phyloP scores from a whole-genome alignment of 1,140 invertebrate species.

The Zaprionus davidi region DNA sequence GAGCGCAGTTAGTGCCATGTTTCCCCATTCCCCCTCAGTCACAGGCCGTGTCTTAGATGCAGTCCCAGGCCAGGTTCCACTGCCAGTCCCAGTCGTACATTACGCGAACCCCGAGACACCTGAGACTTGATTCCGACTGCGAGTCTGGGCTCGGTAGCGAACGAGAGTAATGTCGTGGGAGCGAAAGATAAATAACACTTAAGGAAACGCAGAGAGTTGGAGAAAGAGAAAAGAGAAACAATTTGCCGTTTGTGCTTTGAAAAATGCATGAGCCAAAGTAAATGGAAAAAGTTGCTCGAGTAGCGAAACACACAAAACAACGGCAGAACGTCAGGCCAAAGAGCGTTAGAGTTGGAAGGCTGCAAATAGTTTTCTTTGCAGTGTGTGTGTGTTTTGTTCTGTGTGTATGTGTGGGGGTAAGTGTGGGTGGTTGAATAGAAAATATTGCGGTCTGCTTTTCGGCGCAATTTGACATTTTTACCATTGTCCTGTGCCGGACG shows the following conservation, averaged over 20 bases:
- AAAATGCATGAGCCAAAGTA: slow-evolving; percentile 82
- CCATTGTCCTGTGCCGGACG: slow-evolving; percentile 24
- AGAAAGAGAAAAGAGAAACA: slow-evolving; percentile 58
- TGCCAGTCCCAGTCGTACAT: slow-evolving; percentile 55
- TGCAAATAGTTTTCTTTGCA: slow-evolving; percentile 53
- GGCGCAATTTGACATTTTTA: slow-evolving; percentile 79
- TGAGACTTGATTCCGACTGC: slow-evolving; percentile 39
- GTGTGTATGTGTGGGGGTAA: background rate
- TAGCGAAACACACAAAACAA: slow-evolving; percentile 67
- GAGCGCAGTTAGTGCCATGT: slow-evolving; percentile 2
- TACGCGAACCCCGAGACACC: slow-evolving; percentile 51
- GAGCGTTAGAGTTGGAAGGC: slow-evolving; percentile 20
- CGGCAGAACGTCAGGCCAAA: slow-evolving; percentile 33
- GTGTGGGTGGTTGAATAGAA: slow-evolving; percentile 34
- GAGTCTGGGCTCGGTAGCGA: slow-evolving; percentile 45
- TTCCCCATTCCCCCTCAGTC: background rate
- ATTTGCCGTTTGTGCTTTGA: slow-evolving; percentile 82
- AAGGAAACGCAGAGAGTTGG: slow-evolving; percentile 52
- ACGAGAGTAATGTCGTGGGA: slow-evolving; percentile 81
- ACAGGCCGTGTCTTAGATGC: background rate
- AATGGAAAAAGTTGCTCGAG: slow-evolving; percentile 78
- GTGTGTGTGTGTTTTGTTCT: background rate
- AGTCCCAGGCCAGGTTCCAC: background rate
- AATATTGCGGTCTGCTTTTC: slow-evolving; percentile 79
- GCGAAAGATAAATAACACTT: slow-evolving; percentile 81